Percentiles rank a stretch among this genome's conserved stretches.
phyloP scores from a whole-genome alignment of 2,113 vertebrate genomes.

The Microtus pennsylvanicus region DNA sequence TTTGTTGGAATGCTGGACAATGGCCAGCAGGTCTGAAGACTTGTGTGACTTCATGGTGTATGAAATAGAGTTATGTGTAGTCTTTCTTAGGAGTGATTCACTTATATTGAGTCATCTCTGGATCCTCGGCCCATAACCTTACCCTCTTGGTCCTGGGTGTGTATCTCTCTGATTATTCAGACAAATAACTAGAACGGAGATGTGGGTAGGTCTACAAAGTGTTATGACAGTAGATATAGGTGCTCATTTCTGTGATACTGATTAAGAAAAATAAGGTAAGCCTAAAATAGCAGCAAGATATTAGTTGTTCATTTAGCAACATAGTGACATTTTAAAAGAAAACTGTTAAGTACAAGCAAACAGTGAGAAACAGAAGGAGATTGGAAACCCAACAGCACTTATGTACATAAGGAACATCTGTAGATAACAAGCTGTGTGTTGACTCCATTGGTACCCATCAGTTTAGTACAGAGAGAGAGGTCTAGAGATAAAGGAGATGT shows the following conservation, averaged over 20 bases:
- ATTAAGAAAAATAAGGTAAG: neutral
- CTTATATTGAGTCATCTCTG: neutral
- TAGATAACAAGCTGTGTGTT: neutral
- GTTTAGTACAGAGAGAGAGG: neutral
- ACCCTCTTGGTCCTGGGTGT: neutral
- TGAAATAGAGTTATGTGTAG: no score
- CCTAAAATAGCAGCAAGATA: neutral
- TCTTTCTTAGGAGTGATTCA: neutral
- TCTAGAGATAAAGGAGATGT: neutral
- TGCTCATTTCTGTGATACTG: neutral
- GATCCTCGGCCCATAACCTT: neutral
- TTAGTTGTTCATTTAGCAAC: neutral
- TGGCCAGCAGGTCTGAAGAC: neutral
- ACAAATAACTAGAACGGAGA: neutral
- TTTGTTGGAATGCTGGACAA: neutral
- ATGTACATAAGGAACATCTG: neutral
- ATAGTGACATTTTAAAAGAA: neutral
- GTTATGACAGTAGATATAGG: neutral
- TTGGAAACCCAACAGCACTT: neutral
- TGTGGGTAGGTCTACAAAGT: neutral
- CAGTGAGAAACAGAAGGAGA: neutral
- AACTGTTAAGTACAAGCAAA: neutral
- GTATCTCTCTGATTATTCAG: neutral
- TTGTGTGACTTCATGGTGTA: neutral
- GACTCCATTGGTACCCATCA: neutral